Evolutionary conservation across 2,888 invertebrate genomes (phyloP), one percentile per base, ranked within the genome.

Genomic region (Caenorhabditis sp.): DNA sequence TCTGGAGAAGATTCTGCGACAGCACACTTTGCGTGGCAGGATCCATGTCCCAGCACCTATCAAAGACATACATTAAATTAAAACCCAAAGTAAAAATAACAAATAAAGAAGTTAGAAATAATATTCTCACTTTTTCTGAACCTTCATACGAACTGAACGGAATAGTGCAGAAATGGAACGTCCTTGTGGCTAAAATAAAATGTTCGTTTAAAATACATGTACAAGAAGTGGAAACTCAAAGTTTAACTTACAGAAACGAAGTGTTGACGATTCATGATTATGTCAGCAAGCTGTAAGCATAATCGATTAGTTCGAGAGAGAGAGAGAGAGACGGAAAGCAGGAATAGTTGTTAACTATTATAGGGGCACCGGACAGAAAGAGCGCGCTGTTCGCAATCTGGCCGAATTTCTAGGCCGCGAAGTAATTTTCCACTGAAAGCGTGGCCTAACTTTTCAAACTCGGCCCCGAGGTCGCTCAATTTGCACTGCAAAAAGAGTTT

Each of bases 291-390:
- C 26, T 48, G 26, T 20, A 48, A 48, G 22, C 48, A 24, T 24
- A 48, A 24, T 24, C 22, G 48, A 20, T 48, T 20, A 24, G 26
- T 7, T 48, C 48, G 17, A 8, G 17, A 52, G 17, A 52, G 30
- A 52, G 30, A 52, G 27, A 37, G 13, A n/a, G 30, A 5, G 52
- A 27, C 17, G 52, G 27, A 26, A 27, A 53, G 53, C 17, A 53
- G 53, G 7, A 32, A 48, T 22, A 48, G 48, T 48, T 48, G 48
- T 48, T 48, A 48, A 48, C 48, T 24, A n/a, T n/a, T n/a, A n/a
- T n/a, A n/a, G n/a, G n/a, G n/a, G n/a, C n/a, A n/a, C n/a, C n/a
- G n/a, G n/a, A n/a, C n/a, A n/a, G n/a, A n/a, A n/a, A n/a, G n/a
- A n/a, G n/a, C n/a, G n/a, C n/a, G n/a, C n/a, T n/a, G n/a, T n/a